Percentiles rank a stretch among this genome's conserved stretches.
Conservation (phyloP, 2,888 invertebrate species). For the Trichopoda pennipes region DNA sequence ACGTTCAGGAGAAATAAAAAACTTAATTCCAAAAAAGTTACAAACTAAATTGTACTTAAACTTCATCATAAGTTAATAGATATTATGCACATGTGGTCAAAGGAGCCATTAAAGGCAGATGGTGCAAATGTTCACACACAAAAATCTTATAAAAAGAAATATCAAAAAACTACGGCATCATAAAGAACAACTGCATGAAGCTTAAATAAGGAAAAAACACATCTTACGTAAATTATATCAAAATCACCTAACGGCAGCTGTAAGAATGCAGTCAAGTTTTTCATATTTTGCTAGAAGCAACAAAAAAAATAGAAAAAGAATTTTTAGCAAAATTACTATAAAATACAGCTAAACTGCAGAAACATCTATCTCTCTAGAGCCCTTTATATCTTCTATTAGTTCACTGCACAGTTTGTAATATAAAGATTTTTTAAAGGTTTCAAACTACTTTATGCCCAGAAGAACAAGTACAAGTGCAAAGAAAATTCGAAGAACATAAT, state of each 20-base stretch:
- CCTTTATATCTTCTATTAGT: constrained; percentile 42
- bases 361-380: constrained; percentile 52
- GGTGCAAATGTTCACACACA: constrained; percentile 67
- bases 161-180: constrained; percentile 29
- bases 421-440: constrained; percentile 51
- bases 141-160: background rate
- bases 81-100: constrained; percentile 68
- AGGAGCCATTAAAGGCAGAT: constrained; percentile 65
- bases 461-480: constrained; percentile 19
- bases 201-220: constrained; percentile 45
- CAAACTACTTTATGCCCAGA: constrained; percentile 50
- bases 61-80: constrained; percentile 67
- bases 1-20: constrained; percentile 20
- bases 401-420: constrained; percentile 41
- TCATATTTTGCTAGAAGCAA: constrained; percentile 36
- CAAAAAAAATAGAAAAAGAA: constrained; percentile 28
- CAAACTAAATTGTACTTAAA: constrained; percentile 63
- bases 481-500: constrained; percentile 20
- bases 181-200: constrained; percentile 47
- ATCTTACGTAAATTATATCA: constrained; percentile 65
- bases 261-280: constrained; percentile 61
- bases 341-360: constrained; percentile 53
- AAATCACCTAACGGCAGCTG: constrained; percentile 68
- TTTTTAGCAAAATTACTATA: constrained; percentile 9
- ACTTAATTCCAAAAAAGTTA: constrained; percentile 6